These are phyloP conservation scores for Podarcis raffonei DNA, from an alignment of 2,113 vertebrate species.

Conservation along the genomic window DNA sequence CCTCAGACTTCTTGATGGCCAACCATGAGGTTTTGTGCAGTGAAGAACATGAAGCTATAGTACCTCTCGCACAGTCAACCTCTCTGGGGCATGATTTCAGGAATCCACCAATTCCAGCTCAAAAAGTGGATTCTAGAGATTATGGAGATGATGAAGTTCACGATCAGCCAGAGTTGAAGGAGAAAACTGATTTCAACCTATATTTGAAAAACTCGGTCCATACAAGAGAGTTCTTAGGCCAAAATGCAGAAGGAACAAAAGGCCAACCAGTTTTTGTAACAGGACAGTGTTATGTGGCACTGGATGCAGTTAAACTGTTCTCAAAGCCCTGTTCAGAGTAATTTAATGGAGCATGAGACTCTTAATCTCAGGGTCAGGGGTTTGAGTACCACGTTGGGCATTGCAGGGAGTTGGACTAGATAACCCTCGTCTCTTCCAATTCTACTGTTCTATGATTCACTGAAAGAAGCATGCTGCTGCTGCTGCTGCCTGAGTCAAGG, in stretches of 20 bases:
- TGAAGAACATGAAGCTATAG: constrained; percentile 52
- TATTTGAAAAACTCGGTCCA: constrained; percentile 80
- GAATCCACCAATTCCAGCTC: background rate
- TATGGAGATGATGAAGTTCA: background rate
- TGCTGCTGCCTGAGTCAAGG: background rate
- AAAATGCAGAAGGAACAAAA: constrained; percentile 5
- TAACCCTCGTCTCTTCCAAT: too few relatives aligned
- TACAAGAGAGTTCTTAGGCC: constrained; percentile 68
- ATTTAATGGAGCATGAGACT: background rate
- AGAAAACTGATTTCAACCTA: constrained; percentile 54
- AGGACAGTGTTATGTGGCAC: constrained; percentile 18
- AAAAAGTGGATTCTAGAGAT: background rate
- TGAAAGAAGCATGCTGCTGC: background rate
- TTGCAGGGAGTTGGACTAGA: too few relatives aligned
- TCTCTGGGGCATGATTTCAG: constrained; percentile 18
- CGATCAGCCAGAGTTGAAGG: constrained; percentile 40
- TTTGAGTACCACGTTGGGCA: too few relatives aligned
- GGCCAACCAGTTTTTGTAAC: background rate
- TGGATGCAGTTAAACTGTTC: constrained; percentile 20
- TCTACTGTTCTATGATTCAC: too few relatives aligned
- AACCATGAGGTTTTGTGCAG: constrained; percentile 12
- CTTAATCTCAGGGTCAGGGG: too few relatives aligned
- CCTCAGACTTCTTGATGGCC: constrained; percentile 10
- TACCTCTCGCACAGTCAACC: background rate
- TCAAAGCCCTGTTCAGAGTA: background rate